These are phyloP conservation scores for Craniophora ligustri DNA, from an alignment of 2,888 invertebrate species.

Conservation along the genomic window DNA sequence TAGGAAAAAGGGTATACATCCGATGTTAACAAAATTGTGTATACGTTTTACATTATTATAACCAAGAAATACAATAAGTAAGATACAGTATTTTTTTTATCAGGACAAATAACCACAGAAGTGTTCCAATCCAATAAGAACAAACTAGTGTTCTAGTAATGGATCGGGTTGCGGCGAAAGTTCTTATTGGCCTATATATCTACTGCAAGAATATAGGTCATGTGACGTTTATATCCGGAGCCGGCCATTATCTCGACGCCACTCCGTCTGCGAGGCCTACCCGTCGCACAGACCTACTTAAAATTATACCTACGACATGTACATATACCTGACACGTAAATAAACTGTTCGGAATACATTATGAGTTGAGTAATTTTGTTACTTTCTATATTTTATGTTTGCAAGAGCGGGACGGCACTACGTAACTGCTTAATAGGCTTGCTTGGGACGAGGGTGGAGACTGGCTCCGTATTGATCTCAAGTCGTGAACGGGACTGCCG, in stretches of 20 bases:
- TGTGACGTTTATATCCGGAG: conserved; percentile 51
- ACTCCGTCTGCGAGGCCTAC: conserved; percentile 68
- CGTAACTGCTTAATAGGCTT: conserved; percentile 56
- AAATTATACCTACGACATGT: conserved; percentile 28
- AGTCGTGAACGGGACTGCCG: conserved; percentile 68
- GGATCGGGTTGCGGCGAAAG: conserved; percentile 36
- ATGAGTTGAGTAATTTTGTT: conserved; percentile 43
- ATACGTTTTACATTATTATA: not conserved
- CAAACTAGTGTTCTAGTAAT: conserved; percentile 33
- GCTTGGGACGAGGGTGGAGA: conserved; percentile 68
- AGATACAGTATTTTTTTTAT: conserved; percentile 11
- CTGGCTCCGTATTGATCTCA: conserved; percentile 82
- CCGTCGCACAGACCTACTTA: conserved; percentile 31
- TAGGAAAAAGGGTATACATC: not conserved
- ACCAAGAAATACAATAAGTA: conserved; percentile 10
- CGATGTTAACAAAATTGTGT: not conserved
- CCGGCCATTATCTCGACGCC: conserved; percentile 65
- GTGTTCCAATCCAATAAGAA: conserved; percentile 25
- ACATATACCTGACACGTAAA: conserved; percentile 29
- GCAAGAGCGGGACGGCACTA: conserved; percentile 58
- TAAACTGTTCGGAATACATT: conserved; percentile 41
- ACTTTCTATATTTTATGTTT: conserved; percentile 45
- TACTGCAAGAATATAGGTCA: conserved; percentile 56
- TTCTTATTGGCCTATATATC: conserved; percentile 47
- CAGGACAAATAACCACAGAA: conserved; percentile 13